Evolutionary conservation across 2,888 invertebrate species (phyloP).

Genomic region (Drosophila setosimentum): DNA sequence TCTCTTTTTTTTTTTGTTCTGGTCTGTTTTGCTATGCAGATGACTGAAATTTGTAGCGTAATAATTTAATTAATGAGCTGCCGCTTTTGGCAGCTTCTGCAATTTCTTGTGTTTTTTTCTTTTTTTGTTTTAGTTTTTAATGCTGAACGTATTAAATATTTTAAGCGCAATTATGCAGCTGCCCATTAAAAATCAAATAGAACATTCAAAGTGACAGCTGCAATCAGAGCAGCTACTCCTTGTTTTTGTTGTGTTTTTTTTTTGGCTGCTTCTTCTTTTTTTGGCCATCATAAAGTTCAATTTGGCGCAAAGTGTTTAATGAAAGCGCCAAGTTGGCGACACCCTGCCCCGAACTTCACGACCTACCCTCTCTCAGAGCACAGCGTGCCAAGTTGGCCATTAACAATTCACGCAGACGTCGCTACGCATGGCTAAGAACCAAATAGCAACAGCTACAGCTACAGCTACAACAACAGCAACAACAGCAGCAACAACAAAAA

Average conservation of each 20-base stretch:
- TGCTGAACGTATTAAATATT: constrained; percentile 59
- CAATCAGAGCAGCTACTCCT: constrained; percentile 57
- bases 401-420: constrained; percentile 70
- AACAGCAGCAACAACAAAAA: constrained; percentile 37
- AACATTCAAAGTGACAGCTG: constrained; percentile 75
- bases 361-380: constrained; percentile 17
- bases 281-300: constrained; percentile 79
- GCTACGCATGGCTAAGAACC: constrained; percentile 65
- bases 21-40: constrained; percentile 22
- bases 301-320: constrained; percentile 81
- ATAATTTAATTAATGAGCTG: constrained; percentile 56
- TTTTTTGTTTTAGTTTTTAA: neutral
- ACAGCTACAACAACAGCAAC: constrained; percentile 35
- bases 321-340: constrained; percentile 70
- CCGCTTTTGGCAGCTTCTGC: constrained; percentile 5
- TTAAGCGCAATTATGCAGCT: constrained; percentile 76
- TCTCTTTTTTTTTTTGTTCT: constrained; percentile 8
- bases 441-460: constrained; percentile 31
- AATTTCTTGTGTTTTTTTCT: neutral
- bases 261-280: constrained; percentile 21
- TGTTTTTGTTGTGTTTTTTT: constrained; percentile 1
- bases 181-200: constrained; percentile 77
- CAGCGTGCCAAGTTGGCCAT: constrained; percentile 71
- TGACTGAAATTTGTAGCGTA: constrained; percentile 15
- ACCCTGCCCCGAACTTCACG: constrained; percentile 7